These are phyloP conservation scores for Callospermophilus lateralis DNA, from an alignment of 2,113 vertebrate genomes.

Conservation along the genomic window DNA sequence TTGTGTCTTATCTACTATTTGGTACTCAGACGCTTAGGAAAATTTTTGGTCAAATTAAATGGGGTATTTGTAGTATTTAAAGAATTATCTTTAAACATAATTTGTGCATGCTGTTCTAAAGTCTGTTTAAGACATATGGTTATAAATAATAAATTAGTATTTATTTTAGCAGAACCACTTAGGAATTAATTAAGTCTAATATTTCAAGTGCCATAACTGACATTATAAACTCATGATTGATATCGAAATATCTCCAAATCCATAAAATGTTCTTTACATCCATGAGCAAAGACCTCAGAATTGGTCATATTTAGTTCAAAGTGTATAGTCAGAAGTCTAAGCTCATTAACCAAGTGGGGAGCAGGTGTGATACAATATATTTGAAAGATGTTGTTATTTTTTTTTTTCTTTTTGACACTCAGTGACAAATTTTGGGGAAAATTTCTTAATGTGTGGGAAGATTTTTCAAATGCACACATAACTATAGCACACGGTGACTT, in stretches of 20 bases:
- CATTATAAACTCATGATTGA: too few relatives aligned
- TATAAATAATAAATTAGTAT: slow-evolving; percentile 67
- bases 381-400: slow-evolving; percentile 35
- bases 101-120: slow-evolving; percentile 40
- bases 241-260: slow-evolving; percentile 25
- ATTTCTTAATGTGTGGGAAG: slow-evolving; percentile 21
- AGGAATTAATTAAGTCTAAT: slow-evolving; percentile 76
- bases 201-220: slow-evolving; percentile 56
- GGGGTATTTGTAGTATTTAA: slow-evolving; percentile 41
- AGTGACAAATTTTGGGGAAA: slow-evolving; percentile 17
- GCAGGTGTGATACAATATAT: background rate
- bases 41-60: slow-evolving; percentile 41
- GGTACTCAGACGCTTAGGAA: slow-evolving; percentile 2
- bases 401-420: background rate
- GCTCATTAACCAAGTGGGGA: slow-evolving; percentile 5
- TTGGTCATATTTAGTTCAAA: slow-evolving; percentile 48
- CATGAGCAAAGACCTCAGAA: slow-evolving; percentile 52
- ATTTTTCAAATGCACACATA: slow-evolving; percentile 42
- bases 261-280: slow-evolving; percentile 54
- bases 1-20: background rate
- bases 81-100: slow-evolving; percentile 38
- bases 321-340: slow-evolving; percentile 42
- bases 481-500: slow-evolving; percentile 39
- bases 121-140: slow-evolving; percentile 47
- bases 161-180: slow-evolving; percentile 66